Evolutionary conservation across 2,888 invertebrate species (phyloP), one percentile per base, ranked within the genome.

Genomic region (Caenorhabditis wallacei): DNA sequence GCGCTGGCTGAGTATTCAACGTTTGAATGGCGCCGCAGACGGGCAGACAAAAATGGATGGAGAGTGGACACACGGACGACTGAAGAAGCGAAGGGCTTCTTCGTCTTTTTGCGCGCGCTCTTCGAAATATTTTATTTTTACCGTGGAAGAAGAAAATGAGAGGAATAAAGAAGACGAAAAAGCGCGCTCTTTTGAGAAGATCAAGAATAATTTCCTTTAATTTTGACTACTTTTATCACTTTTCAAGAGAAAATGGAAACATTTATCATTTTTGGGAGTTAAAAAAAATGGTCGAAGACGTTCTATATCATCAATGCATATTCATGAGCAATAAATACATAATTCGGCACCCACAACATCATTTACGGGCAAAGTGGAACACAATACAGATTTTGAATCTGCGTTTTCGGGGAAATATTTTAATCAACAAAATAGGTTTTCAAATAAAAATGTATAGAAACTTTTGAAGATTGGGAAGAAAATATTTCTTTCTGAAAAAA

Each of bases 1-100:
- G 54, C 63, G 48, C 68, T 79, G 76, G 40, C 85, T 76, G 85
- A 83, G 85, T 85, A 85, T 76, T 46, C 69, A 57, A 82, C 35
- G 69, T 37, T 61, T 16, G 11, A 7, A 35, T 59, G 70, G 43
- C 35, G 59, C 53, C 72, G 68, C 68, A 68, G 80, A 80, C 46
- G 53, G 40, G 11, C 37, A 80, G 74, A 80, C 68, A 43, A 40
- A 43, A 63, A 46, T 46, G 59, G 37, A 63, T 40, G 40, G 40
- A 59, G 40, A 40, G 11, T n/a, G 57, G 48, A 59, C 46, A 48
- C 43, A 43, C 16, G 30, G 18, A 57, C 10, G 37, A 2, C 30
- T 30, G 30, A 8, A n/a, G 13, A 37, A 48, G 11, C n/a, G 18
- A 30, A 59, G 37, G 53, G 43, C 59, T 51, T 63, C 26, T 48